These are phyloP conservation scores for Xenopus tropicalis DNA, from an alignment of 2,113 vertebrate genomes.

Conservation along the genomic window DNA sequence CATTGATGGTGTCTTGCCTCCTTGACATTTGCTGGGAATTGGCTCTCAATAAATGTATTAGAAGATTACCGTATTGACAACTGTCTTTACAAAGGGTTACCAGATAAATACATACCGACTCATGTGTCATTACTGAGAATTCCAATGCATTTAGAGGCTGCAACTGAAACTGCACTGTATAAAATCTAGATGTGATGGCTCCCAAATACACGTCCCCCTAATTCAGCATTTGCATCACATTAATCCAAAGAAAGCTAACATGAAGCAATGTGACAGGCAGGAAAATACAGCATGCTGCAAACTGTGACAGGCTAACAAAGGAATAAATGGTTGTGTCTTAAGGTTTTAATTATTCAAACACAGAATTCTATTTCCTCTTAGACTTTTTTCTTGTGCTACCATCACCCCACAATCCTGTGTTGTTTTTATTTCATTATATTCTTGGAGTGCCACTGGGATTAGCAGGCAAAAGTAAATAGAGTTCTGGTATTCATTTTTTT, in stretches of 20 bases:
- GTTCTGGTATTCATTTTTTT: slow-evolving; percentile 28
- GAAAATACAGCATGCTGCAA: not conserved
- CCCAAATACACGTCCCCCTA: no score
- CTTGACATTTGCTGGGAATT: no score
- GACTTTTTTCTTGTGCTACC: not conserved
- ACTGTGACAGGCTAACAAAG: slow-evolving; percentile 9
- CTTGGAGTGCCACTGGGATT: slow-evolving; percentile 24
- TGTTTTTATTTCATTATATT: slow-evolving; percentile 30
- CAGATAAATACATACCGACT: no score
- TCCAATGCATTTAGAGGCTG: no score
- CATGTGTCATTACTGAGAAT: no score
- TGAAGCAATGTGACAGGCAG: not conserved
- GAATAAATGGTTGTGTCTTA: slow-evolving; percentile 10
- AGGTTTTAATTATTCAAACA: slow-evolving; percentile 24
- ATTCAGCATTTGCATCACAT: no score
- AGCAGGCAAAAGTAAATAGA: slow-evolving; percentile 29
- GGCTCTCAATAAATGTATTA: no score
- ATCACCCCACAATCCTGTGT: not conserved
- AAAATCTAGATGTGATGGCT: no score
- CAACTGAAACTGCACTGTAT: no score
- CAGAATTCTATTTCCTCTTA: not conserved
- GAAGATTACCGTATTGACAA: no score
- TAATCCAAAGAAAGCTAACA: not conserved
- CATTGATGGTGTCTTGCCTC: no score
- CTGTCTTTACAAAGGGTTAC: no score